These are phyloP conservation scores for Empis stercorea DNA, from an alignment of 2,888 invertebrate species.

Conservation along the genomic window DNA sequence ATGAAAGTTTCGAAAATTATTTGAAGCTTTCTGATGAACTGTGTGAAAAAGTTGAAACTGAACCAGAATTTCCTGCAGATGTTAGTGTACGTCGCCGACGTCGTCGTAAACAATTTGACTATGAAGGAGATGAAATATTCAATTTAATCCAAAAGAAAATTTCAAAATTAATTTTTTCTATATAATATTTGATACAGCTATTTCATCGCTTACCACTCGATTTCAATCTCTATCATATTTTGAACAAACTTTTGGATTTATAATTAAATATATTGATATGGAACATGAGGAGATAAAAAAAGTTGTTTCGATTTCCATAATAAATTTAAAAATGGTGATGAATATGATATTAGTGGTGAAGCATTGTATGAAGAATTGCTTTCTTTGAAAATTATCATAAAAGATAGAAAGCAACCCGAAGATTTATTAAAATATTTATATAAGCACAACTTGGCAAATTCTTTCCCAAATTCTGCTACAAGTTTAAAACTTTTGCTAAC, in stretches of 20 bases:
- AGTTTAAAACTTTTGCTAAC: conserved; percentile 1
- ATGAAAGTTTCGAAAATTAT: not conserved
- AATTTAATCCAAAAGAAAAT: not conserved
- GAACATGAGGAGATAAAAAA: not conserved
- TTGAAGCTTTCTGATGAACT: not conserved
- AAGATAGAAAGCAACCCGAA: not conserved
- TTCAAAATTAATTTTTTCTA: not conserved
- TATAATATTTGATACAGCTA: not conserved
- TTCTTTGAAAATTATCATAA: not conserved
- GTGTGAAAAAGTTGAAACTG: not conserved
- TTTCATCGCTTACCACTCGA: not conserved
- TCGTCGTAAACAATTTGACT: not conserved
- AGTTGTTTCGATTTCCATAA: not conserved
- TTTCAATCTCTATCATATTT: not conserved
- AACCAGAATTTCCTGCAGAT: not conserved
- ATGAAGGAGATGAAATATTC: not conserved
- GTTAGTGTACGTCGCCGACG: not conserved
- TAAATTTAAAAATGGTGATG: not conserved
- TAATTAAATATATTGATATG: not conserved
- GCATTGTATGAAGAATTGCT: not conserved
- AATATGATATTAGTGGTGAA: not conserved
- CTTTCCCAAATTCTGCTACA: not conserved
- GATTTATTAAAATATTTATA: not conserved
- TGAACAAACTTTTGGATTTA: not conserved
- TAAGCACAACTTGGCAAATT: not conserved